A percentile compares a stretch with the other conserved stretches of the same genome.
These are phyloP conservation scores for Penaeus vannamei DNA, from an alignment of 1,140 invertebrate genomes.

Conservation along the genomic window DNA sequence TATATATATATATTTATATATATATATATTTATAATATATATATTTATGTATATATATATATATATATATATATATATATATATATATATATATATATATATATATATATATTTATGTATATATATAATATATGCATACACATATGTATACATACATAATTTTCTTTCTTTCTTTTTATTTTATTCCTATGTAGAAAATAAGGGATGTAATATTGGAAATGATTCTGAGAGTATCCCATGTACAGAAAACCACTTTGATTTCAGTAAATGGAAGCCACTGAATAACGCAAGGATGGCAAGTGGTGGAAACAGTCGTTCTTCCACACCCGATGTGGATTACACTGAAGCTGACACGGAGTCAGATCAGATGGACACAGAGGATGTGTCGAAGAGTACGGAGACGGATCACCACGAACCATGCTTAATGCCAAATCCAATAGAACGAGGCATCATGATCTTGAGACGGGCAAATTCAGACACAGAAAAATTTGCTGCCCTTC, in stretches of 20 bases:
- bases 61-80: neutral
- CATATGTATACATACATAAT: neutral
- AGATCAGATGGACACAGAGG: constrained; percentile 57
- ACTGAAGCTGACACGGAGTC: constrained; percentile 42
- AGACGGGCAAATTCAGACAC: constrained; percentile 86
- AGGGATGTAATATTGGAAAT: neutral
- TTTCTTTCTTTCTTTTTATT: neutral
- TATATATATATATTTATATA: constrained; percentile 5
- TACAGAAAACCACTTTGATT: constrained; percentile 32
- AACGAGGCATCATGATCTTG: constrained; percentile 85
- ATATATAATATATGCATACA: neutral
- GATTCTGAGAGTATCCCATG: neutral
- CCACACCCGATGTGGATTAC: constrained; percentile 37
- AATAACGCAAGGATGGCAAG: constrained; percentile 48
- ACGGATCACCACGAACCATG: neutral
- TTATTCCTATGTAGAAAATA: neutral
- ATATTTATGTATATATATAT: neutral
- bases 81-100: constrained; percentile 1
- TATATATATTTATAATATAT: neutral
- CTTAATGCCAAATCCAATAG: constrained; percentile 74
- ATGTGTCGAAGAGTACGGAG: constrained; percentile 3
- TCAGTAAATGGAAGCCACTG: constrained; percentile 47
- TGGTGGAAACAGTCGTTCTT: constrained; percentile 34
- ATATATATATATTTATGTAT: constrained; percentile 13
- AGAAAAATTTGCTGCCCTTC: constrained; percentile 91